phyloP scores from a whole-genome alignment of 2,113 vertebrate genomes.

The Gymnorhina tibicen region DNA sequence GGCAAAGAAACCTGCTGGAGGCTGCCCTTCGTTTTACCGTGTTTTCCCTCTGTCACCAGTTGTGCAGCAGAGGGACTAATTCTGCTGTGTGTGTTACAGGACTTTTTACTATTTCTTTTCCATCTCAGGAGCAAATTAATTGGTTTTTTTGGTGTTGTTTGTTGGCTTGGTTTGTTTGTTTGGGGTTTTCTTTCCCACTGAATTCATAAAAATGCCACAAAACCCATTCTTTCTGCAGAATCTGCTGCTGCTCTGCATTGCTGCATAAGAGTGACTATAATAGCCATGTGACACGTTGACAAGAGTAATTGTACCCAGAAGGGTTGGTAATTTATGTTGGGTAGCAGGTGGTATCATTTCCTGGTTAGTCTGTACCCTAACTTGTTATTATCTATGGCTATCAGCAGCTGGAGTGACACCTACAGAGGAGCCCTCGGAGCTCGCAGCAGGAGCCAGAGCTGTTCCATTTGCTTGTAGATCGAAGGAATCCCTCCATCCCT shows the following conservation, averaged over 20 bases:
- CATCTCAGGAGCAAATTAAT: not conserved
- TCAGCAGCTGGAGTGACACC: constrained; percentile 43
- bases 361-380: constrained; percentile 36
- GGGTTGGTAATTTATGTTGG: constrained; percentile 29
- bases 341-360: constrained; percentile 51
- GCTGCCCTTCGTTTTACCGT: not conserved
- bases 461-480: not conserved
- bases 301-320: constrained; percentile 50
- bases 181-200: not conserved
- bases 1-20: not conserved
- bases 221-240: not conserved
- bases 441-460: not conserved
- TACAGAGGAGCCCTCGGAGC: not conserved
- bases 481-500: not conserved
- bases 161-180: not conserved
- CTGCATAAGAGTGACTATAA: not conserved
- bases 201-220: not conserved
- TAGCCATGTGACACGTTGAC: constrained; percentile 31
- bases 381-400: constrained; percentile 52
- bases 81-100: not conserved
- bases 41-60: not conserved
- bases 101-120: not conserved
- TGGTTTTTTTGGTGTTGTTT: not conserved
- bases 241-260: not conserved
- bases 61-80: not conserved